Evolutionary conservation across 1,140 invertebrate genomes (phyloP).

Genomic region (Ruditapes philippinarum): DNA sequence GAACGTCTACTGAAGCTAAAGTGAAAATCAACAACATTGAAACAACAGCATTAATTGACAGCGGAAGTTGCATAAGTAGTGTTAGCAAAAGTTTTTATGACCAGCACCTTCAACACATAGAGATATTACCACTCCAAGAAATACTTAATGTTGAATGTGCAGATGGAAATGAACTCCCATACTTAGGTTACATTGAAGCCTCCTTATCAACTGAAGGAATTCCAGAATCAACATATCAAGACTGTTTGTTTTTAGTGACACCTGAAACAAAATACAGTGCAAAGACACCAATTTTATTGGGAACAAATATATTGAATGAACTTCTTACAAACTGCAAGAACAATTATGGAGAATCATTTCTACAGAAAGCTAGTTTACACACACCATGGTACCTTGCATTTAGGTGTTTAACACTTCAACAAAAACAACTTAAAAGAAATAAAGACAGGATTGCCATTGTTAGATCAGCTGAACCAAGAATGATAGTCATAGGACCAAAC

Average conservation of each 20-base stretch:
- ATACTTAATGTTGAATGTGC: constrained; percentile 65
- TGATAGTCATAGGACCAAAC: constrained; percentile 59
- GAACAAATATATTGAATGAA: constrained; percentile 61
- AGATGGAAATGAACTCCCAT: constrained; percentile 61
- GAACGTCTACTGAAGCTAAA: background rate
- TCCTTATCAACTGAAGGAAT: background rate
- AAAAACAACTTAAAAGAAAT: constrained; percentile 41
- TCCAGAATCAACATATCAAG: constrained; percentile 10
- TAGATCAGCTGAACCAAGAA: background rate
- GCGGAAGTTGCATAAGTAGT: constrained; percentile 52
- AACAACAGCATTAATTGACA: constrained; percentile 55
- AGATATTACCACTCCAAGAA: constrained; percentile 20
- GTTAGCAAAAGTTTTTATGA: constrained; percentile 54
- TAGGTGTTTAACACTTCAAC: constrained; percentile 49
- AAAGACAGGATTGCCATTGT: constrained; percentile 51
- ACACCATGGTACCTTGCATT: constrained; percentile 58
- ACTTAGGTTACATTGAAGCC: constrained; percentile 64
- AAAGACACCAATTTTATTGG: constrained; percentile 50
- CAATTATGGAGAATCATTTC: constrained; percentile 38
- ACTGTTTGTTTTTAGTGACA: constrained; percentile 47
- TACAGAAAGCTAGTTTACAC: constrained; percentile 43
- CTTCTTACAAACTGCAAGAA: constrained; percentile 28
- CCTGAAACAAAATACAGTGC: constrained; percentile 12
- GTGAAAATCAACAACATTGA: constrained; percentile 3
- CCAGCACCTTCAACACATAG: constrained; percentile 2